Percentiles rank a stretch among this genome's conserved stretches.
These are phyloP conservation scores for Phylloscopus trochiloides DNA, from an alignment of 2,113 vertebrate species.

Conservation along the genomic window DNA sequence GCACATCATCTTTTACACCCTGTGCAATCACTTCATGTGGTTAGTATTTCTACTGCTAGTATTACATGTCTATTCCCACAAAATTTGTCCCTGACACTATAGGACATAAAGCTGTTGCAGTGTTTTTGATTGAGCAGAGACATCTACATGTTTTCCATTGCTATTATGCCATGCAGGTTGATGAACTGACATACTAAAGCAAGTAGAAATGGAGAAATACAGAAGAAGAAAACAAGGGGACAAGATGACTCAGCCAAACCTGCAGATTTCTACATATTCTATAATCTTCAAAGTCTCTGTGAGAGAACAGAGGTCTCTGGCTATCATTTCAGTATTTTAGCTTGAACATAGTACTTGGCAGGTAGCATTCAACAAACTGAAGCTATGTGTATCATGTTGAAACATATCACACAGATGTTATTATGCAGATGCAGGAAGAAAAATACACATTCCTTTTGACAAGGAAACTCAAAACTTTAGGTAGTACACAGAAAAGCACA, in stretches of 20 bases:
- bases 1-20: background rate
- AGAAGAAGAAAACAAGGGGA: background rate
- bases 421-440: background rate
- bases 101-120: background rate
- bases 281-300: background rate
- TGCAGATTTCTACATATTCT: background rate
- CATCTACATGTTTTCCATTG: background rate
- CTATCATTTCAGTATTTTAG: background rate
- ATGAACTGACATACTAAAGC: background rate
- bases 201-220: background rate
- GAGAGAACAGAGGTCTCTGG: background rate
- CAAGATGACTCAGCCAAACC: background rate
- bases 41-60: background rate
- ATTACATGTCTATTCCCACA: background rate
- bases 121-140: background rate
- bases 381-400: background rate
- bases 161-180: background rate
- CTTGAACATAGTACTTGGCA: background rate
- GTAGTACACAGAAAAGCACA: background rate
- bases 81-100: background rate
- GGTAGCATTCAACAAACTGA: background rate
- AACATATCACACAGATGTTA: background rate
- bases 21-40: background rate
- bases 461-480: background rate
- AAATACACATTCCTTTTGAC: background rate